Conservation (phyloP, 30 jellyfish, hydroid and myxozoan genomes). For the Euphysa ruthae region DNA sequence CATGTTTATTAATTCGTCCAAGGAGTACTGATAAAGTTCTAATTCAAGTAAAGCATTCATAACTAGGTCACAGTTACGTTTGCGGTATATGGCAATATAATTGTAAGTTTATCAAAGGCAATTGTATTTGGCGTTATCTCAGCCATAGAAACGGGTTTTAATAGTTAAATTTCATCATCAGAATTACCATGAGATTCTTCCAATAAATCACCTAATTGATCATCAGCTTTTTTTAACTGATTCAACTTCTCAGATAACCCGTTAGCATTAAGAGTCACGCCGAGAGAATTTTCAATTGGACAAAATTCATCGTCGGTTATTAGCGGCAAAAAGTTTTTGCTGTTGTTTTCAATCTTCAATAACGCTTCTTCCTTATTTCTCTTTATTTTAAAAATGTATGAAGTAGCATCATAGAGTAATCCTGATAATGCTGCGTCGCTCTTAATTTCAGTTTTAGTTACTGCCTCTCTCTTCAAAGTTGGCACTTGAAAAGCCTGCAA, state of each 20-base stretch:
- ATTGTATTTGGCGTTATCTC: constrained; percentile 59
- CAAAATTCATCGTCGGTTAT: too few relatives aligned
- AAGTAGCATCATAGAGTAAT: constrained; percentile 18
- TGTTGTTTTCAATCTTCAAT: too few relatives aligned
- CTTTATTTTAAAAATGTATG: background rate
- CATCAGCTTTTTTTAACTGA: constrained; percentile 78
- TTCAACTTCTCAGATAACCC: constrained; percentile 57
- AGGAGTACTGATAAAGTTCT: background rate
- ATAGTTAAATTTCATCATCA: constrained; percentile 23
- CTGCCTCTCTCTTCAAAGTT: too few relatives aligned
- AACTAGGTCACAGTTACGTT: constrained; percentile 42
- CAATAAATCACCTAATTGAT: constrained; percentile 63
- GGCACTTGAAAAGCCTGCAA: constrained; percentile 46
- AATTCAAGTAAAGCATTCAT: constrained; percentile 45
- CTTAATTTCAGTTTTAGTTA: too few relatives aligned
- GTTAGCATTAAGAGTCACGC: too few relatives aligned
- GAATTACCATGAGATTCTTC: constrained; percentile 69
- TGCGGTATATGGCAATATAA: constrained; percentile 56
- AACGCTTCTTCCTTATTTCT: too few relatives aligned
- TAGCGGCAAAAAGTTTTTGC: too few relatives aligned
- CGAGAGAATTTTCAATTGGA: too few relatives aligned
- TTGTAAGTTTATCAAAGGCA: constrained; percentile 46
- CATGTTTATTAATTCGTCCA: constrained; percentile 27
- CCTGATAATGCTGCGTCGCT: background rate
- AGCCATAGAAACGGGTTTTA: too few relatives aligned